Percentiles rank a stretch among this genome's conserved stretches.
Evolutionary conservation across 2,113 vertebrate genomes (phyloP).

Genomic region (Alligator mississippiensis): DNA sequence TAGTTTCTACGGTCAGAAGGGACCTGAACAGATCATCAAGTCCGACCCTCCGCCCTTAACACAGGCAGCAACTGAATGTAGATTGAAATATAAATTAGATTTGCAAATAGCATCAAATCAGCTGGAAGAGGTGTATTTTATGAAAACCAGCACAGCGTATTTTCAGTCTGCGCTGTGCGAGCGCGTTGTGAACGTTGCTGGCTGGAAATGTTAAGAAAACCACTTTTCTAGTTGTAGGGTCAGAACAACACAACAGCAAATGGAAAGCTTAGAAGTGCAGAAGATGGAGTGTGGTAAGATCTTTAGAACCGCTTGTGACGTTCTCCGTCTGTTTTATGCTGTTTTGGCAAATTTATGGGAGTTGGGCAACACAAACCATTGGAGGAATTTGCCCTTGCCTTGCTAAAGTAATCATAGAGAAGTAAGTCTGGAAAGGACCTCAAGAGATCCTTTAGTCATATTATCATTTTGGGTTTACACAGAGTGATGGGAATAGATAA

Average conservation of each 20-base stretch:
- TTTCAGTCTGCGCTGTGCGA: background rate
- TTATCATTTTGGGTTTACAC: background rate
- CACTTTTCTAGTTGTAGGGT: conserved; percentile 34
- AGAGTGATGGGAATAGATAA: background rate
- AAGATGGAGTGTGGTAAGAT: conserved; percentile 75
- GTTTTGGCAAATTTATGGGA: background rate
- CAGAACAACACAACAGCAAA: conserved; percentile 51
- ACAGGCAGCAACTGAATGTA: no score
- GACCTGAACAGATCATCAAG: no score
- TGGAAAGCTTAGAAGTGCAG: conserved; percentile 66
- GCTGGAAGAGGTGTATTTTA: background rate
- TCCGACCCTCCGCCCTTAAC: no score
- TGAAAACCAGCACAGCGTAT: background rate
- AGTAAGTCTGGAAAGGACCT: no score
- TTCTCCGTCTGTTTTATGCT: background rate
- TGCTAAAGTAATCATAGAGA: background rate
- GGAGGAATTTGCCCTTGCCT: background rate
- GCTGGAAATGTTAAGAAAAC: conserved; percentile 8
- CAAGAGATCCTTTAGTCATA: no score
- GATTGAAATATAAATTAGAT: background rate
- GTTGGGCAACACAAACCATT: background rate
- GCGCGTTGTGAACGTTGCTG: background rate
- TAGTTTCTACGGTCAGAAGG: background rate
- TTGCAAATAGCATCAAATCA: background rate
- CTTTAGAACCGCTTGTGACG: background rate